Evolutionary conservation across 2,888 invertebrate genomes (phyloP).

Genomic region (Drosophila sordidapex): DNA sequence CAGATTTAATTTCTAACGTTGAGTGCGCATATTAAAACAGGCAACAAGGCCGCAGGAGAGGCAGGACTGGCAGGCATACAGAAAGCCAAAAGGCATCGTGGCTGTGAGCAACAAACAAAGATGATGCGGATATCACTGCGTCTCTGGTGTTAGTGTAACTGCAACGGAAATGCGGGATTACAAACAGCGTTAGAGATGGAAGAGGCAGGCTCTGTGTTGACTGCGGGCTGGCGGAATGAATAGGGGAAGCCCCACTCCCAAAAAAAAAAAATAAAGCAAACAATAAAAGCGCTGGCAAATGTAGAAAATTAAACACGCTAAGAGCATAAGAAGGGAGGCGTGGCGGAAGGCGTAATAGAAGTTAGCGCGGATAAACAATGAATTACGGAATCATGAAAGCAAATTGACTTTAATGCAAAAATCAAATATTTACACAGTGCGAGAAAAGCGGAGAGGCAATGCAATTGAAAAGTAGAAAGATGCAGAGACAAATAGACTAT

Average conservation of each 20-base stretch:
- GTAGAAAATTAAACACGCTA: constrained; percentile 78
- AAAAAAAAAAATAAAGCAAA: constrained; percentile 54
- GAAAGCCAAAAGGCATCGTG: constrained; percentile 36
- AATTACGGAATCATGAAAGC: constrained; percentile 85
- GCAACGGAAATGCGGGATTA: constrained; percentile 77
- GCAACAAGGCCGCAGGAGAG: constrained; percentile 20
- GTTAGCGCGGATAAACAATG: constrained; percentile 84
- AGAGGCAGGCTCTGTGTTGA: constrained; percentile 3
- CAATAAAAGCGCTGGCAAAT: constrained; percentile 64
- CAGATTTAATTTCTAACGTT: constrained; percentile 83
- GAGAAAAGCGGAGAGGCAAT: constrained; percentile 58
- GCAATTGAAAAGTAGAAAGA: constrained; percentile 64
- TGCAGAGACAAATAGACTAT: constrained; percentile 17
- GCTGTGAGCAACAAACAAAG: constrained; percentile 75
- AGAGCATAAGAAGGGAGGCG: constrained; percentile 20
- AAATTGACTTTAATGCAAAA: constrained; percentile 85
- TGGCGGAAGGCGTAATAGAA: constrained; percentile 75
- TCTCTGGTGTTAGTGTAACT: constrained; percentile 52
- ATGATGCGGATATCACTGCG: constrained; percentile 78
- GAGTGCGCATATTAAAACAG: constrained; percentile 80
- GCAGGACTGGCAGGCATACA: constrained; percentile 5
- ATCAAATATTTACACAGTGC: constrained; percentile 85
- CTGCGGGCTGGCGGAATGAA: not conserved
- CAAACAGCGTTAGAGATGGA: constrained; percentile 10
- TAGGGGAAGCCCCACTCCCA: not conserved